Percentiles rank a stretch among this genome's conserved stretches.
phyloP scores from a whole-genome alignment of 1,140 invertebrate genomes.

The Procambarus clarkii region DNA sequence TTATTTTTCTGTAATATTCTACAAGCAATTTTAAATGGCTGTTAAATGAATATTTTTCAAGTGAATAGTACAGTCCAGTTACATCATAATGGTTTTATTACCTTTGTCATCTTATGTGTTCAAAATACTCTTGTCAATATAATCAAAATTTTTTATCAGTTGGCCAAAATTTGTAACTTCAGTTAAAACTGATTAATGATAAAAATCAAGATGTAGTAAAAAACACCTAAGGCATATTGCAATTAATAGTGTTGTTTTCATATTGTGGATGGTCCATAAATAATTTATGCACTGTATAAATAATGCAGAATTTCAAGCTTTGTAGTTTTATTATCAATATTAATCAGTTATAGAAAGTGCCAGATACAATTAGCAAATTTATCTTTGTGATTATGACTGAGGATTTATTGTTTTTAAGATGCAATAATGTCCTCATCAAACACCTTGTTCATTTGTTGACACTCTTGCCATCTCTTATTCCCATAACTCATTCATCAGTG shows the following conservation, averaged over 20 bases:
- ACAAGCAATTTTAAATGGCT: slow-evolving; percentile 8
- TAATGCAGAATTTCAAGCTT: slow-evolving; percentile 28
- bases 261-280: slow-evolving; percentile 38
- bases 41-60: slow-evolving; percentile 22
- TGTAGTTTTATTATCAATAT: slow-evolving; percentile 28
- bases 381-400: background rate
- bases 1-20: slow-evolving; percentile 19
- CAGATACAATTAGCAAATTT: background rate
- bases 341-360: background rate
- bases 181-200: background rate
- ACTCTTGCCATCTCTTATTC: background rate
- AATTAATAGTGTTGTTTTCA: slow-evolving; percentile 16
- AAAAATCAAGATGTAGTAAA: background rate
- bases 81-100: background rate
- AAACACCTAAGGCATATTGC: background rate
- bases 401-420: background rate
- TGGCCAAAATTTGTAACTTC: slow-evolving; percentile 3
- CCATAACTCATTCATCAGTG: background rate
- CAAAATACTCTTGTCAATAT: slow-evolving; percentile 8
- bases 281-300: slow-evolving; percentile 31
- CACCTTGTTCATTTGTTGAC: background rate
- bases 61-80: slow-evolving; percentile 1
- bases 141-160: slow-evolving; percentile 16
- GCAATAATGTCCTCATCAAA: background rate
- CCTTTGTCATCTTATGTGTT: background rate